Base-by-base conservation (phyloP, 2,797 vertebrate genomes). In the Pangasius krempfi region DNA sequence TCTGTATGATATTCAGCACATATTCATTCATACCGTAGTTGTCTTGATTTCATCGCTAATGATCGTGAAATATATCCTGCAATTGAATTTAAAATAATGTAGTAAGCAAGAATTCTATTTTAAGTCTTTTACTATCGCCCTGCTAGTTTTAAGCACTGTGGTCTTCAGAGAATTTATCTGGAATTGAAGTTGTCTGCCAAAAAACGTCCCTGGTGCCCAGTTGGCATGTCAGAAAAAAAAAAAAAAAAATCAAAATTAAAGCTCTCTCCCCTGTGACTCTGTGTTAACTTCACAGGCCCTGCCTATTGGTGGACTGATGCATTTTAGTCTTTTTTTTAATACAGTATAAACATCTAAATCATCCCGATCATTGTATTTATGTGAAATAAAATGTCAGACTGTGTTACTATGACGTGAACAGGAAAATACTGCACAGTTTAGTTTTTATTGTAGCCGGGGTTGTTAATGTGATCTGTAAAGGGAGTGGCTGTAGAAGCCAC, bases 141-240 rank as follows among this genome's bases (percentile, higher is more conserved):
- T 40, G n/a, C 52, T 50, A 58, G 86, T 87, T 83, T 78, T 84
- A 40, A 73, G 89, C 70, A 87, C 64, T 20, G 52, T 94, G 92
- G 91, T 94, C 95, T 92, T 95, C 87, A 9, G 92, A 96, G 96
- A 95, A 94, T 92, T 89, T 93, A 94, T 95, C 95, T 95, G 93
- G 93, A 93, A 94, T 94, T 95, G 94, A 96, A 94, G 93, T 95
- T 94, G 95, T 96, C 95, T 95, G 96, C 95, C 93, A 92, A 92
- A 92, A 93, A 92, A 88, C 92, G 90, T 93, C 92, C 89, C 87
- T 89, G 76, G 92, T 90, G 92, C 90, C 92, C 68, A 88, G 93
- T 82, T 95, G 92, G 95, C 96, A 96, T 96, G 96, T 97, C 95
- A 56, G 30, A 4, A 25, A 60, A 81, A 58, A 81, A n/a, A n/a